Base-by-base conservation (phyloP, 2,888 invertebrate species). In the Cerastis leucographa region DNA sequence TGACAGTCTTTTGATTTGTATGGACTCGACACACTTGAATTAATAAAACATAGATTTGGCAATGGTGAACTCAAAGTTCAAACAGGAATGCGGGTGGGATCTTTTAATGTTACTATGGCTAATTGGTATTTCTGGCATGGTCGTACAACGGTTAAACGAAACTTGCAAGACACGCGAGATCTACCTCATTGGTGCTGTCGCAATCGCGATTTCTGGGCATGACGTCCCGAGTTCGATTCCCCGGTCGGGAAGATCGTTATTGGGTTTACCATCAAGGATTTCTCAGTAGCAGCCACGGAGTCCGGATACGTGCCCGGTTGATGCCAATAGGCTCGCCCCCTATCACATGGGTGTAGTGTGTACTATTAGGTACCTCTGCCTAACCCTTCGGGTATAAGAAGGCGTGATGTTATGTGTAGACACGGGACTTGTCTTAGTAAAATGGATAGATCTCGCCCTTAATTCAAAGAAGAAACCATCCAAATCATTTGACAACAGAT, bases 1-100 rank as follows among this genome's bases (percentile, higher is more conserved):
- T 42, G 66, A 49, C 44, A 68, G 12, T 64, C 25, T 42, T 76
- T 69, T 71, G 49, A 29, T 42, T 74, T 59, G 25, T 56, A 74
- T 59, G 8, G 12, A 59, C 56, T 73, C n/a, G 42, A 69, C 14
- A n/a, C 29, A 35, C 17, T 14, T 66, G 29, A 73, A n/a, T 14
- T 25, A 56, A 25, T 25, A 0, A 25, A 22, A 42, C 17, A 40
- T 22, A 62, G 1, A 17, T 40, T 68, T 40, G 19, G 46, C 25
- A 59, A 25, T 71, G 22, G 25, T 22, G 22, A 68, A 25, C 17
- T 35, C 29, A 54, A 17, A 17, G 19, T 7, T 66, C 17, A 42
- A 64, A 51, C 11, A 25, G 35, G 12, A 62, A 7, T 61, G 19
- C 1, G 8, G 0, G 9, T 22, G 35, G 11, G 35, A 40, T 40